Evolutionary conservation across 2,113 vertebrate species (phyloP).

Genomic region (Ptilonorhynchus violaceus): DNA sequence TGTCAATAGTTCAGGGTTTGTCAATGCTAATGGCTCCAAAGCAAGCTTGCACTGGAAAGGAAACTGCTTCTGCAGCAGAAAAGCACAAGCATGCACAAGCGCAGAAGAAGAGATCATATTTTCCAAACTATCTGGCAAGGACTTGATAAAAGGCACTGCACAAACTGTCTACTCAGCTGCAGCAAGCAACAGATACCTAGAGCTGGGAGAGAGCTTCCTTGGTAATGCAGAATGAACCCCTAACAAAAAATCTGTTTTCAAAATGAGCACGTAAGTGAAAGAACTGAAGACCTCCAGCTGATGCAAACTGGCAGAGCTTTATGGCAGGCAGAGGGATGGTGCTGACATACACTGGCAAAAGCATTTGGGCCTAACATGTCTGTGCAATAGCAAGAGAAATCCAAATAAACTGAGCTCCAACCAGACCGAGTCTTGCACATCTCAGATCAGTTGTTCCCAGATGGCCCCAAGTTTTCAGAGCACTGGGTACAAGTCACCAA

Average conservation of each 20-base stretch:
- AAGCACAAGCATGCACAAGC: background rate
- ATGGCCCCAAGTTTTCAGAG: background rate
- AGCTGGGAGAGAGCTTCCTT: background rate
- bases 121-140: conserved; percentile 34
- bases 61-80: conserved; percentile 33
- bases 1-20: background rate
- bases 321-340: background rate
- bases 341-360: background rate
- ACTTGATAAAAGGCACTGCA: background rate
- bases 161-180: background rate
- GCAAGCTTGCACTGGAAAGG: background rate
- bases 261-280: background rate
- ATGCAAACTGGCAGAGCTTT: background rate
- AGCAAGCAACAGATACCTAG: background rate
- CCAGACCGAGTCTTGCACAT: background rate
- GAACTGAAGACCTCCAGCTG: background rate
- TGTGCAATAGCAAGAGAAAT: background rate
- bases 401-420: background rate
- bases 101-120: conserved; percentile 2
- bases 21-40: background rate
- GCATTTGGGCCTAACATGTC: background rate
- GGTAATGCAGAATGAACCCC: background rate
- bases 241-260: background rate
- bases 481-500: background rate
- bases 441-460: background rate